phyloP scores from a whole-genome alignment of 2,113 vertebrate species.

The Mus spicilegus region DNA sequence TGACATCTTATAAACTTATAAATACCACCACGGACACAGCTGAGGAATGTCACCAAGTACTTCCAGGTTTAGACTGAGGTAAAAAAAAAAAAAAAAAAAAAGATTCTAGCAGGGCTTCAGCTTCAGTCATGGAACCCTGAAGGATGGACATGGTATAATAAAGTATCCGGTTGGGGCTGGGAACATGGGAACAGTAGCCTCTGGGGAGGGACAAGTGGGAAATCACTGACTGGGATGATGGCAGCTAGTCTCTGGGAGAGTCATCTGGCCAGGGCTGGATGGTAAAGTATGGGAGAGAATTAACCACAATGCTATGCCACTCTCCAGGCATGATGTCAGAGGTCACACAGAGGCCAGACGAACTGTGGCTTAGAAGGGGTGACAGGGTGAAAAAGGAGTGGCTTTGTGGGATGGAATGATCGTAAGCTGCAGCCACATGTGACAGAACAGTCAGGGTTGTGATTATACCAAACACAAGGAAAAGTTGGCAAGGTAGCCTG shows the following conservation, averaged over 20 bases:
- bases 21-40: background rate
- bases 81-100: no score
- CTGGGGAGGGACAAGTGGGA: background rate
- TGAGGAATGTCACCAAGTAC: background rate
- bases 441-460: background rate
- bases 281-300: background rate
- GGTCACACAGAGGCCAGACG: background rate
- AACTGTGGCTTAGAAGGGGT: background rate
- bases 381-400: background rate
- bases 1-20: background rate
- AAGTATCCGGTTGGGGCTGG: background rate
- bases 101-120: background rate
- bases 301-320: background rate
- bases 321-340: background rate
- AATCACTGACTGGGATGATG: background rate
- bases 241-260: background rate
- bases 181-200: background rate
- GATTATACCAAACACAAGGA: background rate
- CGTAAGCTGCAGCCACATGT: background rate
- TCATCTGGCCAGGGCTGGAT: background rate
- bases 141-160: background rate
- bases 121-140: background rate
- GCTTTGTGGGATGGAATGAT: accelerated
- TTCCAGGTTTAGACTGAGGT: background rate
- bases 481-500: background rate